A percentile compares a stretch with the other conserved stretches of the same genome.
Evolutionary conservation across 2,113 vertebrate genomes (phyloP).

Genomic region (Triplophysa tibetana): DNA sequence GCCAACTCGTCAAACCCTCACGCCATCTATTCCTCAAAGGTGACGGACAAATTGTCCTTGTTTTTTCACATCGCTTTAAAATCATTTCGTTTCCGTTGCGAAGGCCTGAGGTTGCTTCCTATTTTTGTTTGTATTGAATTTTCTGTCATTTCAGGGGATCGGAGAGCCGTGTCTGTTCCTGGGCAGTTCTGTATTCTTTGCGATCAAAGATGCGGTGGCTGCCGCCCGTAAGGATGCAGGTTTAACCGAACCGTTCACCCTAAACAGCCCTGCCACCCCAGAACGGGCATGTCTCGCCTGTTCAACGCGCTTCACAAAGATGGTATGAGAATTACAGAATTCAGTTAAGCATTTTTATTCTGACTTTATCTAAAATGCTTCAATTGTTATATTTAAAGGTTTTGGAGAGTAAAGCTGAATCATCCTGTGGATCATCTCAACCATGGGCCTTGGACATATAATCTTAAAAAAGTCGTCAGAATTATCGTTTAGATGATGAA

Average conservation of each 20-base stretch:
- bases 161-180: constrained; percentile 79
- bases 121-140: background rate
- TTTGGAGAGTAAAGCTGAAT: constrained; percentile 56
- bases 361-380: background rate
- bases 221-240: constrained; percentile 70
- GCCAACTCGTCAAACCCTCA: constrained; percentile 73
- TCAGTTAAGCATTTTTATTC: no score
- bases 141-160: constrained; percentile 70
- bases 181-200: constrained; percentile 82
- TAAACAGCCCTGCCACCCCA: constrained; percentile 78
- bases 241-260: constrained; percentile 66
- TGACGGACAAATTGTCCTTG: constrained; percentile 35
- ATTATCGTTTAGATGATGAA: background rate
- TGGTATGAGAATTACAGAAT: constrained; percentile 62
- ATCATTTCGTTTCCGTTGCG: background rate
- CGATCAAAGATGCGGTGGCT: constrained; percentile 77
- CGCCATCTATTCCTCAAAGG: constrained; percentile 88
- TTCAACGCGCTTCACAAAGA: constrained; percentile 76
- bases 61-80: background rate
- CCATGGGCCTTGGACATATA: constrained; percentile 68
- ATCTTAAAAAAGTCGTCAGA: constrained; percentile 6
- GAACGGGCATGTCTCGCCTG: constrained; percentile 80
- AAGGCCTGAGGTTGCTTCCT: background rate
- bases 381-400: constrained; percentile 57
- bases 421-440: constrained; percentile 59